Evolutionary conservation across 2,113 vertebrate genomes (phyloP).

Genomic region (Petromus typicus): DNA sequence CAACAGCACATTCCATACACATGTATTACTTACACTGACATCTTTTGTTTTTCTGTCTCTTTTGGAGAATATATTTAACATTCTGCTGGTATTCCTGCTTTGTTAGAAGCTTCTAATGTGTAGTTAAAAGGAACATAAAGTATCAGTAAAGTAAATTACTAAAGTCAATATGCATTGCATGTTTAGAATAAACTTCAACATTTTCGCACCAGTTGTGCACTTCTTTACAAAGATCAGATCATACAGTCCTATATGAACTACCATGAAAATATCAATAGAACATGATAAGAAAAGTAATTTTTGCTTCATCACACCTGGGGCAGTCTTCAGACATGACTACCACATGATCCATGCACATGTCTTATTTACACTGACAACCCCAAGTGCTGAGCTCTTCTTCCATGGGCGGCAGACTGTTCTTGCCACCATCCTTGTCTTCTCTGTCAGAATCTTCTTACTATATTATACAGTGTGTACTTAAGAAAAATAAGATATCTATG

Average conservation of each 20-base stretch:
- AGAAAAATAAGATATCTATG: too few relatives aligned
- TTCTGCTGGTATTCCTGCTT: not conserved
- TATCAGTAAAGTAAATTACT: not conserved
- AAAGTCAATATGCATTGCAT: not conserved
- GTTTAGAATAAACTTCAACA: not conserved
- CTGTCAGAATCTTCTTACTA: too few relatives aligned
- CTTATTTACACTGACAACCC: not conserved
- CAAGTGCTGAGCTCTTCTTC: not conserved
- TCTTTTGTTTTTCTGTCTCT: not conserved
- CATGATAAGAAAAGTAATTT: not conserved
- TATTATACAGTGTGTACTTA: too few relatives aligned
- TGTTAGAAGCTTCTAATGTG: not conserved
- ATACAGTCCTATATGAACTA: not conserved
- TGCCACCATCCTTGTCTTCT: not conserved
- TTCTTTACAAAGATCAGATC: not conserved
- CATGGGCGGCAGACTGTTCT: not conserved
- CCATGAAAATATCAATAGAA: not conserved
- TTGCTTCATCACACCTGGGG: not conserved
- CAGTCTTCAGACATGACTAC: not conserved
- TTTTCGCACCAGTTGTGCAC: not conserved
- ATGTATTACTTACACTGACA: not conserved
- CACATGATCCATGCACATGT: not conserved
- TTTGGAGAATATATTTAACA: not conserved
- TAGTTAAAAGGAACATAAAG: not conserved
- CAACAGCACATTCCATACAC: not conserved